A percentile compares a stretch with the other conserved stretches of the same genome.
Evolutionary conservation across 2,888 invertebrate genomes (phyloP).

Genomic region (Pedicia rivosa): DNA sequence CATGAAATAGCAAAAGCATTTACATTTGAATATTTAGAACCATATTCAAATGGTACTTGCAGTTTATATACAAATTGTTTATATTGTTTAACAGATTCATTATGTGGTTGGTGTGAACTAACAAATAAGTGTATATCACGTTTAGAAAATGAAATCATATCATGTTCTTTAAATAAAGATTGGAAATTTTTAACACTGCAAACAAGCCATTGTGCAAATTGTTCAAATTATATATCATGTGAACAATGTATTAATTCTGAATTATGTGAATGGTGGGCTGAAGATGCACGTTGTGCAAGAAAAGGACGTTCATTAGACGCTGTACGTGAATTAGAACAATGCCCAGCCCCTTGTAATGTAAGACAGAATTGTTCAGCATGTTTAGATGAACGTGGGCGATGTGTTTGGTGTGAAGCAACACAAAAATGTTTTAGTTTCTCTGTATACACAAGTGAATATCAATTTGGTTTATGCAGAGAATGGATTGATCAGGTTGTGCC

Average conservation of each 20-base stretch:
- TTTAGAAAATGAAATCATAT: constrained; percentile 45
- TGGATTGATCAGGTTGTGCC: constrained; percentile 74
- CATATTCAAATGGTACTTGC: constrained; percentile 69
- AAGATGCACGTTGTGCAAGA: constrained; percentile 72
- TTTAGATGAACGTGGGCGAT: constrained; percentile 69
- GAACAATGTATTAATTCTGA: constrained; percentile 62
- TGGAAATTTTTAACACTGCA: constrained; percentile 72
- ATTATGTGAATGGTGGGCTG: constrained; percentile 85
- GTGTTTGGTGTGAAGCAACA: constrained; percentile 92
- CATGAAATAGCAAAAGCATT: constrained; percentile 66
- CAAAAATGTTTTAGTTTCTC: constrained; percentile 87
- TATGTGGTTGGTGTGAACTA: constrained; percentile 84
- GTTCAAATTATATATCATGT: constrained; percentile 80
- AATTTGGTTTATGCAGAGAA: constrained; percentile 82
- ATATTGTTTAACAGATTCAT: constrained; percentile 71
- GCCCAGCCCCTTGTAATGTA: constrained; percentile 68
- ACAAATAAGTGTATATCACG: constrained; percentile 54
- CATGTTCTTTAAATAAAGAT: constrained; percentile 37
- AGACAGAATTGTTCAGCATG: constrained; percentile 66
- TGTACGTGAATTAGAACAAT: constrained; percentile 41
- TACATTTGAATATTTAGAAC: constrained; percentile 79
- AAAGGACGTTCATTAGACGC: constrained; percentile 58
- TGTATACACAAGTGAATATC: constrained; percentile 88
- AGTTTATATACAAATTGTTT: constrained; percentile 65
- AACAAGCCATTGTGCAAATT: constrained; percentile 71